Evolutionary conservation across 2,797 vertebrate species (phyloP).

Genomic region (Neostethus bicornis): DNA sequence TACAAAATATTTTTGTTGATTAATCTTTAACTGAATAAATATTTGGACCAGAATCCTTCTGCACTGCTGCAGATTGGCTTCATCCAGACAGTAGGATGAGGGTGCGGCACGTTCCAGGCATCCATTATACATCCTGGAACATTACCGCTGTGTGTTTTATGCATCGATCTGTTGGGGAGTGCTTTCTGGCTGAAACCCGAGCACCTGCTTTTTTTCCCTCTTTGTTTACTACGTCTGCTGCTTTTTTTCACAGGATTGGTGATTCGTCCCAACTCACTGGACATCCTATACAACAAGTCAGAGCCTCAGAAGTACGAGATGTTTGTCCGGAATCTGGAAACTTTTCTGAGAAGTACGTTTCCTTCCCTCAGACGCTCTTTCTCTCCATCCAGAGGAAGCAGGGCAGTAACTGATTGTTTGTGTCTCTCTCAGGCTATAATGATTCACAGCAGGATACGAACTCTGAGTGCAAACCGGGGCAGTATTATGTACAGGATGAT

Average conservation of each 20-base stretch:
- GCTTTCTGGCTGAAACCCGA: constrained; percentile 15
- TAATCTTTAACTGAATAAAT: too few relatives aligned
- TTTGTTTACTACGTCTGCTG: not conserved
- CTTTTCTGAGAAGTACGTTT: constrained; percentile 87
- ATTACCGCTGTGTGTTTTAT: constrained; percentile 33
- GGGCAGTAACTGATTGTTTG: not conserved
- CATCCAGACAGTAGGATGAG: too few relatives aligned
- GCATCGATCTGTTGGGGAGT: constrained; percentile 61
- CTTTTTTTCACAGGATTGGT: constrained; percentile 83
- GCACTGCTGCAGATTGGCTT: too few relatives aligned
- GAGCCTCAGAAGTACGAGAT: constrained; percentile 72
- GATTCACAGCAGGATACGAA: constrained; percentile 85
- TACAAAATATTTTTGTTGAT: too few relatives aligned
- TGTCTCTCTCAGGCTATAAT: constrained; percentile 83
- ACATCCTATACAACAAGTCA: constrained; percentile 84
- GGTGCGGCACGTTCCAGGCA: too few relatives aligned
- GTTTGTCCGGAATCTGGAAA: constrained; percentile 82
- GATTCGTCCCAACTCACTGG: constrained; percentile 89
- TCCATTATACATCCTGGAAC: constrained; percentile 63
- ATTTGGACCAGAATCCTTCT: too few relatives aligned
- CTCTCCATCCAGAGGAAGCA: constrained; percentile 1
- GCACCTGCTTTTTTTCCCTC: not conserved
- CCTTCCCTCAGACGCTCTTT: constrained; percentile 1
- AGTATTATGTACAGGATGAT: constrained; percentile 77
- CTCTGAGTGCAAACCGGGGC: constrained; percentile 76